Percentiles rank a stretch among this genome's conserved stretches.
These are phyloP conservation scores for Labia minor DNA, from an alignment of 2,888 invertebrate genomes.

Conservation along the genomic window DNA sequence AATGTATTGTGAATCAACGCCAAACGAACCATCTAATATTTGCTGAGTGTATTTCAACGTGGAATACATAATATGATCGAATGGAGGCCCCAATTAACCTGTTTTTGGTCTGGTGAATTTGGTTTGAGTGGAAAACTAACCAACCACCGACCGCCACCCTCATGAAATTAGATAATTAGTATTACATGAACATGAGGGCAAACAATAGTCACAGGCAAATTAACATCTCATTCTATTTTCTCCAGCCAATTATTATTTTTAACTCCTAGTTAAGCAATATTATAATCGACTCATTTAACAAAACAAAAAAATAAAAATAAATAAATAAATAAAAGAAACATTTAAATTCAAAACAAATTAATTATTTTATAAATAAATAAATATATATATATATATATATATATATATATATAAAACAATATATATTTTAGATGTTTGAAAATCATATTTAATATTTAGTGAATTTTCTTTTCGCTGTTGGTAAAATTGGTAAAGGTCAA, in stretches of 20 bases:
- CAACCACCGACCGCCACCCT: neutral
- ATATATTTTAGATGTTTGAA: no score
- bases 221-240: neutral
- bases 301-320: no score
- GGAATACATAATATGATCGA: slow-evolving; percentile 5
- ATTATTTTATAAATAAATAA: no score
- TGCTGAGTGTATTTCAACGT: neutral
- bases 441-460: no score
- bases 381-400: no score
- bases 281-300: no score
- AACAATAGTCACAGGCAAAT: slow-evolving; percentile 13
- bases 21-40: neutral
- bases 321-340: no score
- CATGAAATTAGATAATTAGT: slow-evolving; percentile 13
- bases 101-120: slow-evolving; percentile 7
- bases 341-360: no score
- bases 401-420: no score
- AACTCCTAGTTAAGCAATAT: neutral
- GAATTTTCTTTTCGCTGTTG: no score
- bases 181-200: slow-evolving; percentile 13
- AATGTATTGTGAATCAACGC: neutral
- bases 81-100: slow-evolving; percentile 4
- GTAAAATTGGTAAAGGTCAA: no score
- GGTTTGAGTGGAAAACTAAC: slow-evolving; percentile 1
- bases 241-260: neutral